These are phyloP conservation scores for Arrhamphus sclerolepis DNA, from an alignment of 2,797 vertebrate genomes.

Conservation along the genomic window DNA sequence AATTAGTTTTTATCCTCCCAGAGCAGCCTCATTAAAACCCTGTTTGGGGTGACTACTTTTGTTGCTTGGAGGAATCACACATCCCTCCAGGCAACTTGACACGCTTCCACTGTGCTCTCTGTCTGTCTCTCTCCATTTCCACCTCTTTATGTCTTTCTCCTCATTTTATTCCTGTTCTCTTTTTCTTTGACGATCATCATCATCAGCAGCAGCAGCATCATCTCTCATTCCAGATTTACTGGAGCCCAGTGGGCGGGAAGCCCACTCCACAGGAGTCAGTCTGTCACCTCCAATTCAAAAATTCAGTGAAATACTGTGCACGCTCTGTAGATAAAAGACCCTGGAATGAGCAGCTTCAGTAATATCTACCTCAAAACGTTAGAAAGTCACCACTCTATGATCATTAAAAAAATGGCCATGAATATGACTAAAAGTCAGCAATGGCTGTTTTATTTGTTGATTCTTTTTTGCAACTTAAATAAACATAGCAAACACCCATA, in stretches of 20 bases:
- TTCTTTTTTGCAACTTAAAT: no score
- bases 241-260: conserved; percentile 46
- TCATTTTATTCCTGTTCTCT: conserved; percentile 3
- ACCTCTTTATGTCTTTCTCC: conserved; percentile 32
- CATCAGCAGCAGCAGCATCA: no score
- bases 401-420: no score
- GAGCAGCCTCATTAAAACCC: conserved; percentile 72
- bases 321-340: not conserved
- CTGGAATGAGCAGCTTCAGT: conserved; percentile 13
- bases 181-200: conserved; percentile 10
- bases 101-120: conserved; percentile 51
- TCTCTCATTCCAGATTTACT: conserved; percentile 30
- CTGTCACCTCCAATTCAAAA: conserved; percentile 65
- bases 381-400: no score
- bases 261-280: conserved; percentile 54
- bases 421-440: no score
- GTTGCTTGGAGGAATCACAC: conserved; percentile 57
- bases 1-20: conserved; percentile 66
- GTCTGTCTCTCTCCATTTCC: conserved; percentile 26
- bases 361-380: not conserved
- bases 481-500: no score
- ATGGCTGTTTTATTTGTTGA: no score
- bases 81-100: conserved; percentile 64
- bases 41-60: conserved; percentile 71
- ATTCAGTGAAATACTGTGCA: conserved; percentile 31